Conservation (phyloP, 2,888 invertebrate genomes). For the Synanthedon vespiformis region DNA sequence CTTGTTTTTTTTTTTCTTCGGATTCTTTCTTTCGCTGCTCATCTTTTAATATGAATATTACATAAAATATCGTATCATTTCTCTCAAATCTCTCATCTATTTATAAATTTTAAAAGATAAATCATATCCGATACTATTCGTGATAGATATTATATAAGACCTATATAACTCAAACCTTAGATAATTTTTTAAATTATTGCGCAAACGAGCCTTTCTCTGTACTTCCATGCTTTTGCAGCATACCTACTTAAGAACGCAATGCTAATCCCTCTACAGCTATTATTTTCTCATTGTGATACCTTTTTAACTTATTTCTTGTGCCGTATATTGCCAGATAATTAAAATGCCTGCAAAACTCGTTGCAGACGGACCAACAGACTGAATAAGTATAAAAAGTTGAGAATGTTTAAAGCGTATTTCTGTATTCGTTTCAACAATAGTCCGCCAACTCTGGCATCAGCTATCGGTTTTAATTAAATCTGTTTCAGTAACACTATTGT, state of each 20-base stretch:
- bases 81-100: too few relatives aligned
- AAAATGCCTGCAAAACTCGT: constrained; percentile 32
- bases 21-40: too few relatives aligned
- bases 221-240: background rate
- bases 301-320: constrained; percentile 31
- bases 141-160: too few relatives aligned
- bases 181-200: too few relatives aligned
- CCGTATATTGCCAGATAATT: constrained; percentile 45
- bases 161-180: too few relatives aligned
- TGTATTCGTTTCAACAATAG: background rate
- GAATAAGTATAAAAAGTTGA: constrained; percentile 6
- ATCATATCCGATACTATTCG: too few relatives aligned
- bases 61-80: too few relatives aligned
- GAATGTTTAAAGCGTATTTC: constrained; percentile 9
- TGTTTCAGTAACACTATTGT: background rate
- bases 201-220: too few relatives aligned
- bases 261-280: constrained; percentile 27
- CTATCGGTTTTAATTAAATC: background rate
- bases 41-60: too few relatives aligned
- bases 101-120: too few relatives aligned
- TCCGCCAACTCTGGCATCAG: background rate
- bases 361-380: constrained; percentile 15
- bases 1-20: too few relatives aligned
- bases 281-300: constrained; percentile 41
- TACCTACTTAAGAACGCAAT: background rate